These are phyloP conservation scores for Calephelis nemesis DNA, from an alignment of 1,140 invertebrate genomes.

Conservation along the genomic window DNA sequence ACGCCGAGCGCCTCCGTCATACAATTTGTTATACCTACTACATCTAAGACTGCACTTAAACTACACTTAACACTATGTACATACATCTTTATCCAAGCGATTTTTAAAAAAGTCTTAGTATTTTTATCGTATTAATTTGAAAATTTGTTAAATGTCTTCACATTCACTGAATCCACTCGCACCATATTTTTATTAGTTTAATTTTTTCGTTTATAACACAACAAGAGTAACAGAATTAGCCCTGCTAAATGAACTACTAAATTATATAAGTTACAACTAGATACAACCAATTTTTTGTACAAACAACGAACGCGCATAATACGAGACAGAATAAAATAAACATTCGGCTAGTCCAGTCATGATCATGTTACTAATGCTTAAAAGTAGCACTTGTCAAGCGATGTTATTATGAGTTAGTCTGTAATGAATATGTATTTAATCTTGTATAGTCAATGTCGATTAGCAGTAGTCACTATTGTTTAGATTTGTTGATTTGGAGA, in stretches of 20 bases:
- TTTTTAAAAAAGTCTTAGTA: slow-evolving; percentile 75
- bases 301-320: slow-evolving; percentile 31
- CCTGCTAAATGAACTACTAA: slow-evolving; percentile 69
- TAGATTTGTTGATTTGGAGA: too few relatives aligned
- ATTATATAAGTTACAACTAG: slow-evolving; percentile 58
- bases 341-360: neutral
- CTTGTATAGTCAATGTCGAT: too few relatives aligned
- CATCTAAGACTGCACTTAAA: slow-evolving; percentile 71
- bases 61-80: slow-evolving; percentile 75
- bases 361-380: too few relatives aligned
- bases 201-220: slow-evolving; percentile 64
- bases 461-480: too few relatives aligned
- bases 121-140: slow-evolving; percentile 74
- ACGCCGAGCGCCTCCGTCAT: slow-evolving; percentile 47
- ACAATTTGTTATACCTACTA: slow-evolving; percentile 78
- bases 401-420: too few relatives aligned
- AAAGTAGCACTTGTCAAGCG: too few relatives aligned
- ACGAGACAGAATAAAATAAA: slow-evolving; percentile 13
- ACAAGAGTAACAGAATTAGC: slow-evolving; percentile 69
- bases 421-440: too few relatives aligned
- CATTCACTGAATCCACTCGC: slow-evolving; percentile 73
- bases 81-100: slow-evolving; percentile 75
- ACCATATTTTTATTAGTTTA: slow-evolving; percentile 59
- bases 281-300: slow-evolving; percentile 57
- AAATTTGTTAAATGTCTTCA: slow-evolving; percentile 79